Base-by-base conservation (phyloP, 1,140 invertebrate species). In the Calliopsis andreniformis region DNA sequence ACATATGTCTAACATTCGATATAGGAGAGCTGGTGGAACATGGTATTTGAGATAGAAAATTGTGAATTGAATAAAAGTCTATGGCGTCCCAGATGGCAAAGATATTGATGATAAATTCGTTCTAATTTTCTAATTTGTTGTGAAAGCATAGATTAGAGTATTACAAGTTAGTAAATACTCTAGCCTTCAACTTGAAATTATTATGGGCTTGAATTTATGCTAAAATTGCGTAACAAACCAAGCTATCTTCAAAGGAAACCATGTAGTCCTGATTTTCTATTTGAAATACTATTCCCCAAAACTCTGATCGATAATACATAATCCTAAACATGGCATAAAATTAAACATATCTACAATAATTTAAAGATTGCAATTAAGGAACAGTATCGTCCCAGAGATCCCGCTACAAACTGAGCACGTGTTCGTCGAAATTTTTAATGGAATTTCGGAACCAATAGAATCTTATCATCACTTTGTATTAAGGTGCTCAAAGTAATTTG, bases 301-400 rank as follows among this genome's bases (percentile, higher is more conserved):
- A 51, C 49, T 66, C 53, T 25, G 25, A 39, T 62, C 63, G 35
- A 55, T 39, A 30, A 59, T 55, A 59, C 45, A 43, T 55, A 63
- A 55, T 5, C 47, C 39, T 67, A 77, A 76, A 58, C 67, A 78
- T 73, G 69, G 68, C 76, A 56, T 81, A 67, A 63, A 71, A 78
- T 76, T 35, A 71, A 78, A 78, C 12, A 43, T 85, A 87, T 78
- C 53, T 85, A 87, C 67, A 82, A 78, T 83, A 81, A 72, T 77
- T 78, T 80, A 86, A 87, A 84, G 79, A 84, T 62, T 79, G 72
- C 43, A 28, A 61, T 39, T 64, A 45, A 73, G 49, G 70, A 73
- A 73, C 70, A 10, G 16, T 62, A 20, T 70, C 30, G 28, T 35
- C 23, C 35, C 42, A 18, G 58, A 23, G 61, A 64, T 6, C 35